Percentiles rank a stretch among this genome's conserved stretches.
phyloP scores from a whole-genome alignment of 2,888 invertebrate species.

The Drosophila stalkeri region DNA sequence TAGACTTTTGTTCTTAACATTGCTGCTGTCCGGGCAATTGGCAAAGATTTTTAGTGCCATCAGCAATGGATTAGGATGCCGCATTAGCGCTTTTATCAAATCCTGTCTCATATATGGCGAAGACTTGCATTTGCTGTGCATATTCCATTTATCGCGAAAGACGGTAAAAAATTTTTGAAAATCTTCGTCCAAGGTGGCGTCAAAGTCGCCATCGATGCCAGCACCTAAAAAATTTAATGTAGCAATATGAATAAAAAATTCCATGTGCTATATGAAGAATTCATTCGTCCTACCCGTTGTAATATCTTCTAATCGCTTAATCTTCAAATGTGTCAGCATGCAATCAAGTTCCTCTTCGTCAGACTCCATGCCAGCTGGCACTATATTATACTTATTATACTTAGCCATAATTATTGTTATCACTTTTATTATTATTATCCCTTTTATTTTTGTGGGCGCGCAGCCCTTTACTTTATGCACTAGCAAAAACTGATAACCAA shows the following conservation, averaged over 20 bases:
- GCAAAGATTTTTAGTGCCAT: conserved; percentile 84
- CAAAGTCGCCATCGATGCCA: conserved; percentile 83
- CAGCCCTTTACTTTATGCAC: conserved; percentile 42
- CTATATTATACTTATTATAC: conserved; percentile 17
- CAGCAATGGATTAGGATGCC: conserved; percentile 77
- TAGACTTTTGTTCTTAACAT: conserved; percentile 84
- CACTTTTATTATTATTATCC: conserved; percentile 6
- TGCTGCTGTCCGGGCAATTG: conserved; percentile 83
- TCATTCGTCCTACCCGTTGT: conserved; percentile 66
- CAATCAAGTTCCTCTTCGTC: conserved; percentile 71
- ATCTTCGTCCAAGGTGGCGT: conserved; percentile 75
- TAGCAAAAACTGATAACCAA: conserved; percentile 47
- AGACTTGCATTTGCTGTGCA: conserved; percentile 75
- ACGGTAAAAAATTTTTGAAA: conserved; percentile 76
- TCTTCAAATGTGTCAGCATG: conserved; percentile 78
- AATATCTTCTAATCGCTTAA: conserved; percentile 84
- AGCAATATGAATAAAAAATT: background rate
- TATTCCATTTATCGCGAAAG: conserved; percentile 81
- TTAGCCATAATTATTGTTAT: conserved; percentile 46
- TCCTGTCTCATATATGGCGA: conserved; percentile 65
- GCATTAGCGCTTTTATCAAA: conserved; percentile 43
- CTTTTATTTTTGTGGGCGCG: conserved; percentile 40
- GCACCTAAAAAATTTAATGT: conserved; percentile 60
- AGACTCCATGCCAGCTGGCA: conserved; percentile 83
- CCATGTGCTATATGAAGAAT: background rate